A percentile compares a stretch with the other conserved stretches of the same genome.
Evolutionary conservation across 2,888 invertebrate genomes (phyloP).

Genomic region (Lepidocyrtoides sp.): DNA sequence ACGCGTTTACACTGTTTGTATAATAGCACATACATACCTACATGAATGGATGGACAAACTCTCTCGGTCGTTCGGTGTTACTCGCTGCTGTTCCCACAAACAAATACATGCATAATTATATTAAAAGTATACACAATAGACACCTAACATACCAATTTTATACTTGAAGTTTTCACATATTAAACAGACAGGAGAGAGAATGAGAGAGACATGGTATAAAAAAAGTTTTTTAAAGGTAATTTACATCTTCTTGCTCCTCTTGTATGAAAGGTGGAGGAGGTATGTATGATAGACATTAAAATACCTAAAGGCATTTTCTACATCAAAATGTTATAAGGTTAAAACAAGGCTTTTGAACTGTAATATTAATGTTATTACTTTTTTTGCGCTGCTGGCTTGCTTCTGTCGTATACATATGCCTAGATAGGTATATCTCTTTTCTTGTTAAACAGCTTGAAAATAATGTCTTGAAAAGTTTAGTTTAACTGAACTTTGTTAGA

Average conservation of each 20-base stretch:
- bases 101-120: constrained; percentile 15
- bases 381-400: background rate
- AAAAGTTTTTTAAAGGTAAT: constrained; percentile 4
- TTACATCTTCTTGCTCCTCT: background rate
- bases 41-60: constrained; percentile 25
- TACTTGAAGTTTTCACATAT: constrained; percentile 15
- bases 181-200: background rate
- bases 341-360: constrained; percentile 19
- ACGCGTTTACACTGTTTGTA: too few relatives aligned
- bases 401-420: background rate
- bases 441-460: background rate
- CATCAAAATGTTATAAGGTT: background rate
- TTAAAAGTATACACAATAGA: background rate
- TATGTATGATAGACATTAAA: background rate
- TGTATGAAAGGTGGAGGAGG: background rate
- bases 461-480: background rate
- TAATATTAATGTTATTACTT: background rate
- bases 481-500: background rate
- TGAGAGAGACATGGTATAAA: background rate
- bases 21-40: background rate
- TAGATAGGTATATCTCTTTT: background rate
- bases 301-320: background rate
- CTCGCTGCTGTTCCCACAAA: constrained; percentile 1
- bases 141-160: background rate
- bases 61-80: background rate